A percentile compares a stretch with the other conserved stretches of the same genome.
Evolutionary conservation across 2,113 vertebrate species (phyloP).

Genomic region (Lepus timidus): DNA sequence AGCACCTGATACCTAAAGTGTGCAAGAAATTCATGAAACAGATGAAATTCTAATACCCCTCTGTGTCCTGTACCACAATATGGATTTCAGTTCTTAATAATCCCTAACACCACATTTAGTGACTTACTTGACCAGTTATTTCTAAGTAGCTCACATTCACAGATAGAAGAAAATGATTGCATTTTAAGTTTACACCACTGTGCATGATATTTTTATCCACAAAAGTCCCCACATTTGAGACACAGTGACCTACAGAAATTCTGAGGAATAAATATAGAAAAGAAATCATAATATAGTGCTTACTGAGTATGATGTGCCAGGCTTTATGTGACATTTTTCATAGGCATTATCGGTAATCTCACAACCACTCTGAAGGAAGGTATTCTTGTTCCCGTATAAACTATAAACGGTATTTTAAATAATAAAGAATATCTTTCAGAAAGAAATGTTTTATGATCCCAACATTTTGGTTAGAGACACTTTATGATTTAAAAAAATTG

Average conservation of each 20-base stretch:
- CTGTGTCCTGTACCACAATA: neutral
- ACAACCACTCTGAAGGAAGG: neutral
- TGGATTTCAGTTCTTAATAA: constrained; percentile 18
- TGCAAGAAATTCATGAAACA: neutral
- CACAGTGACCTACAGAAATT: neutral
- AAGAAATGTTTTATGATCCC: constrained; percentile 37
- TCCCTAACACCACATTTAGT: neutral
- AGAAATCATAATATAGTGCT: constrained; percentile 9
- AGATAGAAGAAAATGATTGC: neutral
- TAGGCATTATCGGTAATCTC: neutral
- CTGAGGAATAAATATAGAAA: neutral
- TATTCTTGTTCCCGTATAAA: neutral
- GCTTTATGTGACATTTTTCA: neutral
- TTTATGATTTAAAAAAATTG: neutral
- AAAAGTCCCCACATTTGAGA: constrained; percentile 16
- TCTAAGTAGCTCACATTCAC: neutral
- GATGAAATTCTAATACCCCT: neutral
- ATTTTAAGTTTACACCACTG: constrained; percentile 3
- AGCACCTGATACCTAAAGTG: neutral
- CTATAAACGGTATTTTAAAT: neutral
- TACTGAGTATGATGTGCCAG: neutral
- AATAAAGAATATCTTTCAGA: constrained; percentile 43
- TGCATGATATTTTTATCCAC: neutral
- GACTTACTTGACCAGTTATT: neutral
- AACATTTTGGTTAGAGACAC: constrained; percentile 11